Conservation (phyloP, 2,888 invertebrate genomes). For the Apomyelois bistriatella region DNA sequence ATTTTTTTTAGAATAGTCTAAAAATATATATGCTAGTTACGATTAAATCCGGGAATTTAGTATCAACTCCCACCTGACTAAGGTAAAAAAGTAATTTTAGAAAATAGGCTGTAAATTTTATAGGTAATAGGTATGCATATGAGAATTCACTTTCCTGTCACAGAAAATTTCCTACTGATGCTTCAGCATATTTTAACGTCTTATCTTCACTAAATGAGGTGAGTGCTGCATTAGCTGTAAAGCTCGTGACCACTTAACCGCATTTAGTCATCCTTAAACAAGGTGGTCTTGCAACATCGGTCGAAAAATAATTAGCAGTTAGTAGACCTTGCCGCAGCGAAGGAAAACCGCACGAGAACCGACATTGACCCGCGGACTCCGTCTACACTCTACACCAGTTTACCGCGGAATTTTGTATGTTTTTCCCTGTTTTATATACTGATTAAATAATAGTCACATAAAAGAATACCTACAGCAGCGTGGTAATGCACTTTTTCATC, state of each 20-base stretch:
- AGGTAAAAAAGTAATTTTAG: too few species aligned
- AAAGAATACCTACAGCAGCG: background rate
- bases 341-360: slow-evolving; percentile 58
- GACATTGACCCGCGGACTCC: slow-evolving; percentile 56
- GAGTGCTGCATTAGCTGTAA: slow-evolving; percentile 23
- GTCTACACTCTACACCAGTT: slow-evolving; percentile 25
- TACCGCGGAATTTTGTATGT: slow-evolving; percentile 26
- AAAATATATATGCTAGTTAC: too few species aligned
- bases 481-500: slow-evolving; percentile 31
- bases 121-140: too few species aligned
- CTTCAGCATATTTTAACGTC: background rate
- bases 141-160: too few species aligned
- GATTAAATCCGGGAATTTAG: too few species aligned
- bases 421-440: slow-evolving; percentile 24
- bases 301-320: slow-evolving; percentile 72
- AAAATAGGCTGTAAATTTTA: too few species aligned
- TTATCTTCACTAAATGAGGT: slow-evolving; percentile 9
- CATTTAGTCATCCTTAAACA: slow-evolving; percentile 50
- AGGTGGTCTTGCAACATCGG: slow-evolving; percentile 52
- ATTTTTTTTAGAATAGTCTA: slow-evolving; percentile 3
- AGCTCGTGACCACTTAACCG: slow-evolving; percentile 53
- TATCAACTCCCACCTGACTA: too few species aligned
- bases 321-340: slow-evolving; percentile 57
- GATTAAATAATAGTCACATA: slow-evolving; percentile 18
- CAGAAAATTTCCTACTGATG: too few species aligned